A percentile compares a stretch with the other conserved stretches of the same genome.
These are phyloP conservation scores for Andricus grossulariae DNA, from an alignment of 1,140 invertebrate genomes.

Conservation along the genomic window DNA sequence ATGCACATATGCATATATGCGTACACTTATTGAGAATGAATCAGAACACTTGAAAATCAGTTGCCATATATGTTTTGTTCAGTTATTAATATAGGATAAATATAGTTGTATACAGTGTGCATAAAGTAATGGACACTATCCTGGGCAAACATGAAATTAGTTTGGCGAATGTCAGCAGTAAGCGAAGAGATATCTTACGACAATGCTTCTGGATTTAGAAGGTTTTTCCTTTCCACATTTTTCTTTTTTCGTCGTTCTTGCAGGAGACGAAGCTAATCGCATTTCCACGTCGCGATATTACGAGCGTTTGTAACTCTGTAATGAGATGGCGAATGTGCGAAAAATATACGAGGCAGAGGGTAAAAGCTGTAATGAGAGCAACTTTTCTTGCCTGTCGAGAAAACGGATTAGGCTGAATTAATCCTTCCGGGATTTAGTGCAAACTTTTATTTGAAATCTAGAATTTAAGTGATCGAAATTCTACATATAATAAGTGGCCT, in stretches of 20 bases:
- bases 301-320: slow-evolving; percentile 31
- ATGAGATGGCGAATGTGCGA: slow-evolving; percentile 26
- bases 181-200: too few relatives aligned
- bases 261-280: slow-evolving; percentile 39
- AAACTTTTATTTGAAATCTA: background rate
- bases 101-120: too few relatives aligned
- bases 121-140: too few relatives aligned
- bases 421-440: background rate
- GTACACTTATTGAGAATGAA: too few relatives aligned
- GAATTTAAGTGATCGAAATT: background rate
- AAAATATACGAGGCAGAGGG: slow-evolving; percentile 11
- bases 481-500: too few relatives aligned
- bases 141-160: too few relatives aligned
- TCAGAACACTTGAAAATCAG: too few relatives aligned
- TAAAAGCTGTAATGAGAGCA: slow-evolving; percentile 20
- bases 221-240: background rate
- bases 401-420: background rate
- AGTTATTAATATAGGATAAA: too few relatives aligned
- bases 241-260: slow-evolving; percentile 23
- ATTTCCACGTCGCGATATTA: slow-evolving; percentile 33
- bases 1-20: too few relatives aligned
- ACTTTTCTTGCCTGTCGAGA: background rate
- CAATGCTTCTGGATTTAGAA: too few relatives aligned
- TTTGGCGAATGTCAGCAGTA: too few relatives aligned
- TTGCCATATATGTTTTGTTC: too few relatives aligned